These are phyloP conservation scores for Thryonomys swinderianus DNA, from an alignment of 2,113 vertebrate species.

Conservation along the genomic window DNA sequence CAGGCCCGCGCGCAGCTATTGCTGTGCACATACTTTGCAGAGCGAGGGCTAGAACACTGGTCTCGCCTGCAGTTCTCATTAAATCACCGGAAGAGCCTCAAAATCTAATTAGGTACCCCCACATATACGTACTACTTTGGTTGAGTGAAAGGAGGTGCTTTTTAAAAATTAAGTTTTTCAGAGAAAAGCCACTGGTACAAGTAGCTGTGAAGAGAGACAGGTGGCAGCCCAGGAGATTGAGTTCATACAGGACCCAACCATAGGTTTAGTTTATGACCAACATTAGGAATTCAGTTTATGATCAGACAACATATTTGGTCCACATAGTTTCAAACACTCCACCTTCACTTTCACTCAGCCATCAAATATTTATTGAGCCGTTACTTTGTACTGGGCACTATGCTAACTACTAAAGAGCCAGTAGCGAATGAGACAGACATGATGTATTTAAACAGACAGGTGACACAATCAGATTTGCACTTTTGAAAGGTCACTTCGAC, in stretches of 20 bases:
- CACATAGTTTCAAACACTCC: conserved; percentile 40
- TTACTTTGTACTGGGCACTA: conserved; percentile 16
- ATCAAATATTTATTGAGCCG: conserved; percentile 50
- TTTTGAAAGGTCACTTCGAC: background rate
- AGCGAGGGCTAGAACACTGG: background rate
- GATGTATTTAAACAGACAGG: conserved; percentile 10
- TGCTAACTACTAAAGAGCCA: conserved; percentile 32
- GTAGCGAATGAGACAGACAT: background rate
- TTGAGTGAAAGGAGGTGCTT: background rate
- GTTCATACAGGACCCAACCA: conserved; percentile 20
- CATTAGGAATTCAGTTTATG: conserved; percentile 46
- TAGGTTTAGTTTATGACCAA: conserved; percentile 32
- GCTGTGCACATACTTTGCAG: background rate
- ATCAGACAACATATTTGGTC: conserved; percentile 40
- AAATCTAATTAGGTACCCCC: background rate
- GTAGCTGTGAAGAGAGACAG: background rate
- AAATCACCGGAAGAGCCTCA: conserved; percentile 18
- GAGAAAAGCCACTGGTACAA: background rate
- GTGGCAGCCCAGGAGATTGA: background rate
- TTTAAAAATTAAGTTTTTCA: background rate
- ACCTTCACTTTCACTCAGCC: conserved; percentile 4
- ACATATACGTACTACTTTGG: background rate
- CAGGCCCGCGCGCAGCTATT: background rate
- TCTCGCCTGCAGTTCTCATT: background rate
- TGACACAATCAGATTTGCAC: background rate